These are phyloP conservation scores for Rhinella marina DNA, from an alignment of 2,797 vertebrate species.

Conservation along the genomic window DNA sequence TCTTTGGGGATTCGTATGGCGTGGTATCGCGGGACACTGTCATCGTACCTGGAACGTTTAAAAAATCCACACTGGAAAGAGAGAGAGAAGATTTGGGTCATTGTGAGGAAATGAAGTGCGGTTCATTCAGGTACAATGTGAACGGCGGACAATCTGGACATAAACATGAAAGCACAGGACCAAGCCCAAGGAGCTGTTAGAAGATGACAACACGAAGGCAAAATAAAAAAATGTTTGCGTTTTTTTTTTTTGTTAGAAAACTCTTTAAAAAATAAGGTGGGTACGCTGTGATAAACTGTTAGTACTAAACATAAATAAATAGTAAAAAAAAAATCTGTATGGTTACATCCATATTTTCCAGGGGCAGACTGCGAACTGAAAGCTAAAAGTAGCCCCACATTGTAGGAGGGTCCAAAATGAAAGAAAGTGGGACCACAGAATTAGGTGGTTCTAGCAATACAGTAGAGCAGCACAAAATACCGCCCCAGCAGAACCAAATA, in stretches of 20 bases:
- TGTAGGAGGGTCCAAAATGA: too few relatives aligned
- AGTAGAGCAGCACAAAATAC: too few relatives aligned
- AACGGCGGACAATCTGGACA: not conserved
- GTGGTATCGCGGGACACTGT: conserved; percentile 90
- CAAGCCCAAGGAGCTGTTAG: conserved; percentile 4
- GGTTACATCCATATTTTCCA: too few relatives aligned
- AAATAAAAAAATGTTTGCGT: too few relatives aligned
- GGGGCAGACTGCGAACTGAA: too few relatives aligned
- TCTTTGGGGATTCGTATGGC: conserved; percentile 93
- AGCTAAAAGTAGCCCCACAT: too few relatives aligned
- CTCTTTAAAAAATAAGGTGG: not conserved
- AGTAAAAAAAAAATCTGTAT: too few relatives aligned
- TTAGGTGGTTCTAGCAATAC: too few relatives aligned
- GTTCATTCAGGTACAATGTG: conserved; percentile 7
- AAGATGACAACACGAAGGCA: not conserved
- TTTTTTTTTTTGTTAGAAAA: too few relatives aligned
- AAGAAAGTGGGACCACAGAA: too few relatives aligned
- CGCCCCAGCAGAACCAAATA: too few relatives aligned
- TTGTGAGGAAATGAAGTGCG: not conserved
- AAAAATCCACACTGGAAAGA: conserved; percentile 92
- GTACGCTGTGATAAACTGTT: not conserved
- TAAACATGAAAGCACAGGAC: not conserved
- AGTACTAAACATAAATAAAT: too few relatives aligned
- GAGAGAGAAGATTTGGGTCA: not conserved
- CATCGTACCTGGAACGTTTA: conserved; percentile 88